A percentile compares a stretch with the other conserved stretches of the same genome.
These are phyloP conservation scores for Yoshiicerus persimilis DNA, from an alignment of 1,140 invertebrate species.

Conservation along the genomic window DNA sequence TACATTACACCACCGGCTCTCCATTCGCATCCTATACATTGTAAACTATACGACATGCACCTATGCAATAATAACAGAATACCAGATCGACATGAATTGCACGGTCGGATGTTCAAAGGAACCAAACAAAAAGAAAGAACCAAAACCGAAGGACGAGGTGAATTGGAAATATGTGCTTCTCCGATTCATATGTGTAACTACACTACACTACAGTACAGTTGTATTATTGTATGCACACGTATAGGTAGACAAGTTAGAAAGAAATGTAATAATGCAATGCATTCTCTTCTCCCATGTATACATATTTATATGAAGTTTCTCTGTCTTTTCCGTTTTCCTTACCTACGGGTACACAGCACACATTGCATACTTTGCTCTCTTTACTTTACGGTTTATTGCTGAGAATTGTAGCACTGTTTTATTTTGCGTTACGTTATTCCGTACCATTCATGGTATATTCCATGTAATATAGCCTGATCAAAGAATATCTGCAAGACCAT, in stretches of 20 bases:
- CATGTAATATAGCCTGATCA: neutral
- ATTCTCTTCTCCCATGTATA: neutral
- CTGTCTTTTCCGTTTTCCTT: neutral
- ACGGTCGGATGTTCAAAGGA: constrained; percentile 13
- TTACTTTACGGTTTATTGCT: neutral
- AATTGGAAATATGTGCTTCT: neutral
- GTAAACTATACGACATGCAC: too few relatives aligned
- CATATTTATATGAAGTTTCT: neutral
- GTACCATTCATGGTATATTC: neutral
- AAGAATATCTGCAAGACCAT: neutral
- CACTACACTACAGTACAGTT: neutral
- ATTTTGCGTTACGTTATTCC: neutral
- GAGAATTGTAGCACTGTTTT: neutral
- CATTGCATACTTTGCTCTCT: too few relatives aligned
- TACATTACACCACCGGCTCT: neutral
- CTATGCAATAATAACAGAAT: neutral
- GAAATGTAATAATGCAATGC: neutral
- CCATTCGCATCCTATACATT: too few relatives aligned
- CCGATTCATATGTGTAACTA: neutral
- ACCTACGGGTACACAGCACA: neutral
- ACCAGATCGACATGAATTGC: neutral
- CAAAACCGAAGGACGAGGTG: neutral
- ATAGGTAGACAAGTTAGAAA: neutral
- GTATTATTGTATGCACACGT: neutral
- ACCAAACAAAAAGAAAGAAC: neutral